Base-by-base conservation (phyloP, 2,888 invertebrate genomes). In the Leptopterna dolabrata region DNA sequence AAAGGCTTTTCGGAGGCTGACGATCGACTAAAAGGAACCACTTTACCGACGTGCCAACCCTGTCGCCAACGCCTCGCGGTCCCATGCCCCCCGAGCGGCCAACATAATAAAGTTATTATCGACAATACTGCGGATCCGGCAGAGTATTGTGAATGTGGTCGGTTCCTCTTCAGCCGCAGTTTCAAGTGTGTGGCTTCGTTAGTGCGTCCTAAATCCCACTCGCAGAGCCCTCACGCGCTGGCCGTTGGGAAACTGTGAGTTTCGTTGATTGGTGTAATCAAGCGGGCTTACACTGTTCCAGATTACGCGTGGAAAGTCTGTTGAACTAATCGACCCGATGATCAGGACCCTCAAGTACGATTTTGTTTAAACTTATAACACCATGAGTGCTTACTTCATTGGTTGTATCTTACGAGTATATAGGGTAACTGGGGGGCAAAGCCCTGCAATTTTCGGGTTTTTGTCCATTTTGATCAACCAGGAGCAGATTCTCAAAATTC, bases 101-200 rank as follows among this genome's bases (percentile, higher is more conserved):
- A 63, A 63, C 63, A 63, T 63, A 27, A 63, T 63, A 63, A 63
- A 63, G 63, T 63, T 63, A 36, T 36, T 36, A 63, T 63, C 47
- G 47, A 47, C 47, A 47, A 43, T 47, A 7, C 63, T 63, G 24
- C 19, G 24, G 63, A 11, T 63, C 6, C 24, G n/a, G 36, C 63
- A 27, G 63, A 63, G 9, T 19, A 24, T 63, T 24, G 63, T 24
- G 63, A 63, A 63, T 63, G 63, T 24, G 63, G 63, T 63, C 63
- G 63, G 19, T 63, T 19, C 63, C 63, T 63, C 63, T 63, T 63
- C 63, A 63, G 19, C 19, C 63, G n/a, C 63, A 11, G 63, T 63
- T 63, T 63, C 24, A 63, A 63, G 63, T 63, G 63, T 63, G 63
- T 63, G 63, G 63, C 63, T 63, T 63, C 63, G 24, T 63, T 63